A percentile compares a stretch with the other conserved stretches of the same genome.
Evolutionary conservation across 2,113 vertebrate genomes (phyloP).

Genomic region (Oreochromis aureus): DNA sequence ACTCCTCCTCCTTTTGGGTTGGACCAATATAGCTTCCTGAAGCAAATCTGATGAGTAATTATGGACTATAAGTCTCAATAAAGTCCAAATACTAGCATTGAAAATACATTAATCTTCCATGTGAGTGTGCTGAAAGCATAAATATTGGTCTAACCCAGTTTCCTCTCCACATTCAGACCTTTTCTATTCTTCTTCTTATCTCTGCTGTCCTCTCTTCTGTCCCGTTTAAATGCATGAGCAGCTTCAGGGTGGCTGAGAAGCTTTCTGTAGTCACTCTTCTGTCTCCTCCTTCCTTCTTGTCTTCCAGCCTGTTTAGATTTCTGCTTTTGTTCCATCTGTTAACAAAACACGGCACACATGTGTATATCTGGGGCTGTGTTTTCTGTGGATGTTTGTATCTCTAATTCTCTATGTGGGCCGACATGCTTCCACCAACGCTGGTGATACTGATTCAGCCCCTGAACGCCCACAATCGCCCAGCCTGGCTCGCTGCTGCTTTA

Average conservation of each 20-base stretch:
- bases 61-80: background rate
- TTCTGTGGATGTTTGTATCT: slow-evolving; percentile 68
- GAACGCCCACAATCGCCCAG: slow-evolving; percentile 19
- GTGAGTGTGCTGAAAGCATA: background rate
- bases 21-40: background rate
- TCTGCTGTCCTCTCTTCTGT: background rate
- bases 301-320: background rate
- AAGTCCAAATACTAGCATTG: background rate
- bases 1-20: background rate
- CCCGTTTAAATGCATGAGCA: slow-evolving; percentile 42
- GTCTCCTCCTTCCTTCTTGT: background rate
- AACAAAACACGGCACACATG: slow-evolving; percentile 15
- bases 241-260: slow-evolving; percentile 3
- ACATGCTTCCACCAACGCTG: slow-evolving; percentile 59
- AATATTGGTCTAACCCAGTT: background rate
- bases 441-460: slow-evolving; percentile 38
- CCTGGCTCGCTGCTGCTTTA: slow-evolving; percentile 7
- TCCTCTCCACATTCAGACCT: background rate
- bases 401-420: slow-evolving; percentile 55
- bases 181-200: background rate
- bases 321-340: slow-evolving; percentile 35
- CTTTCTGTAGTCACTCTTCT: slow-evolving; percentile 10
- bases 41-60: background rate
- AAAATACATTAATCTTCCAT: background rate
- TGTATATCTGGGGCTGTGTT: slow-evolving; percentile 60